Percentiles rank a stretch among this genome's conserved stretches.
phyloP scores from a whole-genome alignment of 2,888 invertebrate genomes.

The Phortica okadai region DNA sequence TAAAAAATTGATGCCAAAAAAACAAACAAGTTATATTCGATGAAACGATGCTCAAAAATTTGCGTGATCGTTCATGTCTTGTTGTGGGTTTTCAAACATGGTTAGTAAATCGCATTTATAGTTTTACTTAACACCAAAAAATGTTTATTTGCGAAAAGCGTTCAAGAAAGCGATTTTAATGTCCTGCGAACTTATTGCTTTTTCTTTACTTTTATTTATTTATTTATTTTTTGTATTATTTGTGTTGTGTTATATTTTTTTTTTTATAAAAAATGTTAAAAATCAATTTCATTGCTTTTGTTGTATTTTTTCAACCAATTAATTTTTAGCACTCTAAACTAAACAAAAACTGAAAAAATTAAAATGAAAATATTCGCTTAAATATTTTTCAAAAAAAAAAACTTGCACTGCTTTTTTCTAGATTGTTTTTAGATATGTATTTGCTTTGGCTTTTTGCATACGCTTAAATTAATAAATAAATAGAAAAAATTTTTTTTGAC shows the following conservation, averaged over 20 bases:
- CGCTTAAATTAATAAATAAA: constrained; percentile 2
- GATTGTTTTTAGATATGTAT: background rate
- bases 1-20: constrained; percentile 30
- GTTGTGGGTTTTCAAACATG: constrained; percentile 2
- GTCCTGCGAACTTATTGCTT: background rate
- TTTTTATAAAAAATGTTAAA: constrained; percentile 71
- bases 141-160: constrained; percentile 49
- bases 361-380: constrained; percentile 39
- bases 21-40: constrained; percentile 48
- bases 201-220: constrained; percentile 9
- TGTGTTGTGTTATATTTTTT: constrained; percentile 50
- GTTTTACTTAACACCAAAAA: constrained; percentile 18
- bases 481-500: background rate
- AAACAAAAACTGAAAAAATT: constrained; percentile 59
- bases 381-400: constrained; percentile 59
- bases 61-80: constrained; percentile 66
- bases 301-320: constrained; percentile 35
- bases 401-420: constrained; percentile 74
- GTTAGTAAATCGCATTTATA: constrained; percentile 26
- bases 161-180: constrained; percentile 33
- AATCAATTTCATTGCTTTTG: constrained; percentile 64
- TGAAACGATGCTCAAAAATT: constrained; percentile 78
- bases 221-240: constrained; percentile 19
- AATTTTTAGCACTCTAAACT: constrained; percentile 64
- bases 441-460: constrained; percentile 16